These are phyloP conservation scores for Diuraphis noxia DNA, from an alignment of 1,140 invertebrate species.

Conservation along the genomic window DNA sequence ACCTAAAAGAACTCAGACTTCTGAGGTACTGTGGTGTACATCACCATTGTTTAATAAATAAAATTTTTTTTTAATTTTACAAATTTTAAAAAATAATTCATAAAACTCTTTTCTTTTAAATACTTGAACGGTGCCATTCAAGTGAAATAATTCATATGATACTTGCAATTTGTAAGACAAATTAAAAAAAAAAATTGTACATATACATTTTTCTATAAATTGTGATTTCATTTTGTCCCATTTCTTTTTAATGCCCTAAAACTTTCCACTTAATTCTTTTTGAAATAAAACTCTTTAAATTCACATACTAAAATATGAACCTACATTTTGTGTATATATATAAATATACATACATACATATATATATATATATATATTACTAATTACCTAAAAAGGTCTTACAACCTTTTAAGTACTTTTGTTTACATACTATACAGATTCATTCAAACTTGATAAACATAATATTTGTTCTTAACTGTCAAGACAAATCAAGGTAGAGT, in stretches of 20 bases:
- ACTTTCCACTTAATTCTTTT: background rate
- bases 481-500: constrained; percentile 34
- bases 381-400: background rate
- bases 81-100: background rate
- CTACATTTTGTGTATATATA: background rate
- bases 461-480: constrained; percentile 46
- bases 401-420: background rate
- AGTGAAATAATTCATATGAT: background rate
- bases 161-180: constrained; percentile 6
- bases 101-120: background rate
- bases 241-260: background rate
- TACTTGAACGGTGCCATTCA: background rate
- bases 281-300: background rate
- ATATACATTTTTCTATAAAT: background rate
- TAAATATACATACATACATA: background rate
- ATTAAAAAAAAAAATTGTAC: background rate
- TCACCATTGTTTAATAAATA: background rate
- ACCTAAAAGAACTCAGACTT: background rate
- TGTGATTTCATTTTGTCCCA: background rate
- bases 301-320: constrained; percentile 18
- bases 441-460: constrained; percentile 27
- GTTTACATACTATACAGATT: background rate
- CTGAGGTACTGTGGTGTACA: background rate
- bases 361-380: background rate
- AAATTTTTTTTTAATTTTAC: background rate